A percentile compares a stretch with the other conserved stretches of the same genome.
These are phyloP conservation scores for Cricetomys ansorgei DNA, from an alignment of 2,113 vertebrate genomes.

Conservation along the genomic window DNA sequence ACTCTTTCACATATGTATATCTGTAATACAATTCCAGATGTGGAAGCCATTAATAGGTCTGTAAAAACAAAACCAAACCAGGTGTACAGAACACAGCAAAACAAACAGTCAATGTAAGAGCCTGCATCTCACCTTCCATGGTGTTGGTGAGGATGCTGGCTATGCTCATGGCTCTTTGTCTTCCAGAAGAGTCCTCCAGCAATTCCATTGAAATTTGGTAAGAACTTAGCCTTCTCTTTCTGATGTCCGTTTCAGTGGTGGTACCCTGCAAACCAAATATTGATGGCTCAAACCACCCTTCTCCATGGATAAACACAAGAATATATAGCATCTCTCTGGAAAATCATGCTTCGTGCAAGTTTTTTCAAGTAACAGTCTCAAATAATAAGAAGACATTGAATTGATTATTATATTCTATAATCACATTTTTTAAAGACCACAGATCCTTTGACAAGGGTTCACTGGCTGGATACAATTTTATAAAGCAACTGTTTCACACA, in stretches of 20 bases:
- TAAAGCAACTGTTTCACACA: constrained; percentile 36
- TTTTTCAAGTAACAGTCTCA: constrained; percentile 40
- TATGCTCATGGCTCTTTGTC: constrained; percentile 94
- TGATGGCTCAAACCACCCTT: constrained; percentile 77
- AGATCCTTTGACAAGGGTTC: constrained; percentile 27
- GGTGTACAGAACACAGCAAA: neutral
- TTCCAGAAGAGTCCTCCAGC: constrained; percentile 90
- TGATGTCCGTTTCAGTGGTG: constrained; percentile 92
- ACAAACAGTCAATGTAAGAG: neutral
- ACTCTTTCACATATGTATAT: neutral
- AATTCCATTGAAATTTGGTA: constrained; percentile 92
- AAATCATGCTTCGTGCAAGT: constrained; percentile 76
- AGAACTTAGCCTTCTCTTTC: constrained; percentile 90
- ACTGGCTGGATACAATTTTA: constrained; percentile 31
- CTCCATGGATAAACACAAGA: constrained; percentile 55
- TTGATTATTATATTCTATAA: constrained; percentile 19
- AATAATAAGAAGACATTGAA: constrained; percentile 31
- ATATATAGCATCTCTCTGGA: constrained; percentile 53
- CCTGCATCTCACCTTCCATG: constrained; percentile 91
- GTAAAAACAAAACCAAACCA: neutral
- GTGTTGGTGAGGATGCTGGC: constrained; percentile 97
- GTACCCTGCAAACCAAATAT: constrained; percentile 89
- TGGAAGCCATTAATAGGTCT: neutral
- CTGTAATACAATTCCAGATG: neutral
- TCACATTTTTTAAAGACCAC: neutral